Evolutionary conservation across 2,888 invertebrate species (phyloP), one percentile per base, ranked within the genome.

Genomic region (Diplolepis rosae): DNA sequence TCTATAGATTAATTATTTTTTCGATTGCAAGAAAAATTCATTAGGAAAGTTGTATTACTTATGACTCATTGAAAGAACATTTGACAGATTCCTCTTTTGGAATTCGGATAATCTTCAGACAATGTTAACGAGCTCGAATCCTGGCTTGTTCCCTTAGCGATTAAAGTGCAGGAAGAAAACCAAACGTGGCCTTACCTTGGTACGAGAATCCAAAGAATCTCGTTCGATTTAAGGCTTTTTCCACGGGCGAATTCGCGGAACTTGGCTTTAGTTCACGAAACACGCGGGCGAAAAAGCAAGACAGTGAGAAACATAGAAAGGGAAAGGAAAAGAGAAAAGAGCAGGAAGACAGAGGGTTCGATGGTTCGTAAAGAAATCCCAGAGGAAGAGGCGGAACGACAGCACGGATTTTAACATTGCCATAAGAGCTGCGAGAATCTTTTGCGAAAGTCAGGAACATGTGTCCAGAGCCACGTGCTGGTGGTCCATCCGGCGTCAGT

Each of bases 401-500:
- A 11, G 24, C 42, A 65, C 18, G 54, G 54, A 28, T 32, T 54
- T 61, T 42, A 61, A 61, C 39, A 27, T 61, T 39, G 39, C 24
- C 39, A 39, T 61, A 28, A 61, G 35, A 61, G 24, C n/a, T 24
- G 15, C 22, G 39, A 61, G 52, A 52, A 7, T 2, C 61, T 42
- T 39, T 61, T 61, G 61, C 61, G 39, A 48, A 66, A 48, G 66
- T 66, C 66, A 66, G 32, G 24, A 45, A 32, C 66, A 66, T 50
- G 32, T 66, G 66, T 45, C 50, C 24, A 65, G 27, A 11, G 50
- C 71, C 82, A 82, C 83, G 82, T 83, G 82, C 80, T 82, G 84
- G 84, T 84, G 84, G 84, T 84, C 84, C 80, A 27, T 66, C 50
- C 66, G 45, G 72, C 22, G 54, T 51, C 66, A 72, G 68, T 66